phyloP scores from a whole-genome alignment of 2,113 vertebrate genomes.

The Hippocampus zosterae region DNA sequence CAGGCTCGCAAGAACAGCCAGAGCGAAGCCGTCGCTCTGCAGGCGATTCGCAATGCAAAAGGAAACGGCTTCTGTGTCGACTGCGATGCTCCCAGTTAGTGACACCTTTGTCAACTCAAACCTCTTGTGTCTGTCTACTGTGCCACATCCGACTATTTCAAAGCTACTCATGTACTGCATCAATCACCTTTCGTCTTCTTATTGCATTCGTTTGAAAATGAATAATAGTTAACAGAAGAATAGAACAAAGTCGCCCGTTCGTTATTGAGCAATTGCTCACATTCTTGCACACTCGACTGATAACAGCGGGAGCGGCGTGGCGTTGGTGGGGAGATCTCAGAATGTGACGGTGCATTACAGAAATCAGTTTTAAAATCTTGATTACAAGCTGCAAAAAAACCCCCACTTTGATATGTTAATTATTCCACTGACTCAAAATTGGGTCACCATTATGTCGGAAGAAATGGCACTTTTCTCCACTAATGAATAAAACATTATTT shows the following conservation, averaged over 20 bases:
- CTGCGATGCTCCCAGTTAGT: constrained; percentile 87
- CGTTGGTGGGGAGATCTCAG: neutral
- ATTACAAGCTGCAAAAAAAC: neutral
- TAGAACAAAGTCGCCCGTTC: neutral
- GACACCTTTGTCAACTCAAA: neutral
- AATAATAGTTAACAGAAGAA: neutral
- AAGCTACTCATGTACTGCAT: neutral
- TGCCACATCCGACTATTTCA: neutral
- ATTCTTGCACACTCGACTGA: neutral
- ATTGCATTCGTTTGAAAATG: neutral
- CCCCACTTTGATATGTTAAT: constrained; percentile 2
- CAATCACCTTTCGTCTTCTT: neutral
- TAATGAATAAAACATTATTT: neutral
- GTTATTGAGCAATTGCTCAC: neutral
- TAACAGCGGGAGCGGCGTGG: neutral
- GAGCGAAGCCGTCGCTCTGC: constrained; percentile 88
- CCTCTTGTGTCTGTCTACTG: neutral
- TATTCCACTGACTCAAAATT: neutral
- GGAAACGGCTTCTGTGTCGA: constrained; percentile 90
- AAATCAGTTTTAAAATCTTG: neutral
- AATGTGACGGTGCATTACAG: neutral
- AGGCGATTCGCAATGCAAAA: constrained; percentile 85
- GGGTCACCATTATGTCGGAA: constrained; percentile 3
- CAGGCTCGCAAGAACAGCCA: constrained; percentile 87
- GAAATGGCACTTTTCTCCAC: neutral